A percentile compares a stretch with the other conserved stretches of the same genome.
phyloP scores from a whole-genome alignment of 1,140 invertebrate genomes.

The Sycophila sp. region DNA sequence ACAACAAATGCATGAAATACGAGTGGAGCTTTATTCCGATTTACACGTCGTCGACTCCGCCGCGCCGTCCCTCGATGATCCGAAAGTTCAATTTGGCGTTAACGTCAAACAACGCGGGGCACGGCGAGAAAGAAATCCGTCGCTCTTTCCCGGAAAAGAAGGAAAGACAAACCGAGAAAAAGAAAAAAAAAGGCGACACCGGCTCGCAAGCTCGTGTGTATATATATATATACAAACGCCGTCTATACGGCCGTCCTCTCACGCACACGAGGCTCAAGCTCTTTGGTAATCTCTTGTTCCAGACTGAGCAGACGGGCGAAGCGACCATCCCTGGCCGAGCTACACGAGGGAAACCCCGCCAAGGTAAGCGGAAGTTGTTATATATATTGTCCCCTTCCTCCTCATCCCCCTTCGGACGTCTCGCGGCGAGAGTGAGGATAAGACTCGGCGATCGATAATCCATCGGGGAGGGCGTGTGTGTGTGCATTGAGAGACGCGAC shows the following conservation, averaged over 20 bases:
- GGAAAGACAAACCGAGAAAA: too few relatives aligned
- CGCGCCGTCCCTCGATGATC: too few relatives aligned
- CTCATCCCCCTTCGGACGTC: not conserved
- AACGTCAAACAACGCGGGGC: not conserved
- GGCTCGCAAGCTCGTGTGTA: too few relatives aligned
- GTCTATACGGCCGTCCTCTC: too few relatives aligned
- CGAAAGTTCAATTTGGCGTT: not conserved
- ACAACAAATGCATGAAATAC: too few relatives aligned
- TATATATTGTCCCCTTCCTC: not conserved
- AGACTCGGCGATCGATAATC: constrained; percentile 30
- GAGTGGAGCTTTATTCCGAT: too few relatives aligned
- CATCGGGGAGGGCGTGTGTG: not conserved
- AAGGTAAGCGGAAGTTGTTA: constrained; percentile 58
- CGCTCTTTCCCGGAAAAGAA: too few relatives aligned
- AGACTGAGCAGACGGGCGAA: constrained; percentile 72
- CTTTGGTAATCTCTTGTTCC: constrained; percentile 43
- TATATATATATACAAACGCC: too few relatives aligned
- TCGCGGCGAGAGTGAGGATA: constrained; percentile 4
- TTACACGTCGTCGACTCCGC: too few relatives aligned
- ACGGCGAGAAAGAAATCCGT: not conserved
- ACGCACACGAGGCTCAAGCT: too few relatives aligned
- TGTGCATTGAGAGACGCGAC: constrained; percentile 5
- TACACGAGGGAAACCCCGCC: constrained; percentile 69
- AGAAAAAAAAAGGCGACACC: too few relatives aligned
- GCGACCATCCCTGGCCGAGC: constrained; percentile 77